Conservation (phyloP, 2,888 invertebrate genomes). For the Prosapia bicincta region DNA sequence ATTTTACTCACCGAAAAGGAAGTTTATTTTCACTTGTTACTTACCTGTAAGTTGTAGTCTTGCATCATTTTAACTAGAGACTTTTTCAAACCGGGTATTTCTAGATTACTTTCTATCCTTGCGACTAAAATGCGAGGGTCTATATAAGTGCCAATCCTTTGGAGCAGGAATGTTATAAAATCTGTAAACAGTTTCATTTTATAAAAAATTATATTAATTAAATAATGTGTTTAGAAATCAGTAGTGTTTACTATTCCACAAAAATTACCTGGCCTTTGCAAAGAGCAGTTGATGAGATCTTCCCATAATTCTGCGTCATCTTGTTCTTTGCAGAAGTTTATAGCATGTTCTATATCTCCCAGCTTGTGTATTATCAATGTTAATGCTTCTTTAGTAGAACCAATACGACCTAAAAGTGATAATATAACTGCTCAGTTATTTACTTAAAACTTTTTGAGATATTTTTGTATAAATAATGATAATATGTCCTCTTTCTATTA, state of each 20-base stretch:
- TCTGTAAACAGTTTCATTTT: slow-evolving; percentile 47
- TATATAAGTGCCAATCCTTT: slow-evolving; percentile 78
- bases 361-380: slow-evolving; percentile 81
- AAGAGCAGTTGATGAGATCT: slow-evolving; percentile 81
- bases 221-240: background rate
- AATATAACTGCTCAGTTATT: background rate
- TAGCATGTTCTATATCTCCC: slow-evolving; percentile 88
- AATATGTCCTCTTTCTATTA: too few relatives aligned
- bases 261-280: slow-evolving; percentile 73
- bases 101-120: slow-evolving; percentile 76
- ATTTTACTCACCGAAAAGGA: too few relatives aligned
- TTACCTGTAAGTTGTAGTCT: slow-evolving; percentile 87
- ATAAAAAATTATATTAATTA: background rate
- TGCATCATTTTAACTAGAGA: slow-evolving; percentile 93
- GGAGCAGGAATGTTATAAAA: slow-evolving; percentile 65
- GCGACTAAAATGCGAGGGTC: slow-evolving; percentile 85
- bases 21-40: too few relatives aligned
- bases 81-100: slow-evolving; percentile 85
- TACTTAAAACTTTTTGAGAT: too few relatives aligned
- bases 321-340: slow-evolving; percentile 95
- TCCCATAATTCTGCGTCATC: slow-evolving; percentile 91
- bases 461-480: too few relatives aligned
- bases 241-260: too few relatives aligned
- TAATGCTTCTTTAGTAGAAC: slow-evolving; percentile 86
- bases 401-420: slow-evolving; percentile 69